phyloP scores from a whole-genome alignment of 1,140 invertebrate genomes.

The Lepidotrigona ventralis region DNA sequence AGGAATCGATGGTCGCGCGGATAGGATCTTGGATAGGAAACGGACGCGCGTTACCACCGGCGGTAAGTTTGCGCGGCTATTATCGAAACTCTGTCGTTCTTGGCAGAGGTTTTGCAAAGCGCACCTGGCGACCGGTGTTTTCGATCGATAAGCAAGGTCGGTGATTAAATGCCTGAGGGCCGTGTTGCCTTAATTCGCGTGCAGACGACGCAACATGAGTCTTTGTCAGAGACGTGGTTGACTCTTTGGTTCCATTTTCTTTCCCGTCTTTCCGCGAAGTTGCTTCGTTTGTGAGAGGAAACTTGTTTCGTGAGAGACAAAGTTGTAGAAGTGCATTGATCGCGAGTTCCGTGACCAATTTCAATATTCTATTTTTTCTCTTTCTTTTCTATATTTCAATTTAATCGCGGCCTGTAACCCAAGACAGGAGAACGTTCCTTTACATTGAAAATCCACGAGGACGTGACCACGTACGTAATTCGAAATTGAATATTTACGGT shows the following conservation, averaged over 20 bases:
- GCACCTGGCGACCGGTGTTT: background rate
- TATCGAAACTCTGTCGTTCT: constrained; percentile 15
- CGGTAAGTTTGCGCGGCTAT: background rate
- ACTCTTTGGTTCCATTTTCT: background rate
- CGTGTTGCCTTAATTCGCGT: background rate
- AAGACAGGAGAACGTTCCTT: background rate
- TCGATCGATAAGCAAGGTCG: background rate
- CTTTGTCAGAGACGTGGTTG: background rate
- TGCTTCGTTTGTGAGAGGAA: background rate
- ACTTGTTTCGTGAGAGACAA: background rate
- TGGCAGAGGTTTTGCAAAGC: background rate
- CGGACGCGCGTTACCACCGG: background rate
- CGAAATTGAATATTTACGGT: constrained; percentile 9
- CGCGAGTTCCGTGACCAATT: constrained; percentile 27
- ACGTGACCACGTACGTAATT: background rate
- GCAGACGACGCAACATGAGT: background rate
- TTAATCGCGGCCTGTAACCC: too few species aligned
- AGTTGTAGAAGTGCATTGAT: constrained; percentile 44
- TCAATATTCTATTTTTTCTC: background rate
- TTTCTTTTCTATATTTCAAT: too few species aligned
- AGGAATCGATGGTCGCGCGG: constrained; percentile 30
- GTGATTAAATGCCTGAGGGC: background rate
- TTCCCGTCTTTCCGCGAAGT: background rate
- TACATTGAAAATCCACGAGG: background rate
- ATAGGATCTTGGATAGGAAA: constrained; percentile 18